These are phyloP conservation scores for Zeus faber DNA, from an alignment of 2,113 vertebrate genomes.

Conservation along the genomic window DNA sequence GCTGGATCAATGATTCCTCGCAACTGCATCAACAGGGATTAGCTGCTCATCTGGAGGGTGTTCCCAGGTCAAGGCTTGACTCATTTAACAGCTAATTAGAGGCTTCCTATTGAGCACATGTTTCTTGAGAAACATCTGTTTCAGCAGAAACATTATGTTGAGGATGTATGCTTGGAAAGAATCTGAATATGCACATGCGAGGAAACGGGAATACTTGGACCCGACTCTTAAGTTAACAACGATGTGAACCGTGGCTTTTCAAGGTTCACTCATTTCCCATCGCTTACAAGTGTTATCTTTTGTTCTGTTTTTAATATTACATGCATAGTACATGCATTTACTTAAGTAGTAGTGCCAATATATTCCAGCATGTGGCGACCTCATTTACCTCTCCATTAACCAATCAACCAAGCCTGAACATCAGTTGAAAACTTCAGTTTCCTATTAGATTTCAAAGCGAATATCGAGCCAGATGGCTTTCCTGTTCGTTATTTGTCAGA, in stretches of 20 bases:
- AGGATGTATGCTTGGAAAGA: slow-evolving; percentile 6
- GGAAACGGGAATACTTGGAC: slow-evolving; percentile 25
- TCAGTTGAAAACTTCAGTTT: slow-evolving; percentile 33
- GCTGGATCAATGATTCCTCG: slow-evolving; percentile 64
- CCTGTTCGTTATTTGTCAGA: slow-evolving; percentile 35
- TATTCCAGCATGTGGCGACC: slow-evolving; percentile 13
- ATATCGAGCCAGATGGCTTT: slow-evolving; percentile 16
- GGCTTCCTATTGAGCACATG: slow-evolving; percentile 56
- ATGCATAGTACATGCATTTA: too few species aligned
- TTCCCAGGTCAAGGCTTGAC: slow-evolving; percentile 50
- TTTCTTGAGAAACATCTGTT: slow-evolving; percentile 49
- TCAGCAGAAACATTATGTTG: slow-evolving; percentile 40
- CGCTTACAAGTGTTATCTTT: slow-evolving; percentile 13
- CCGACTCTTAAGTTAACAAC: slow-evolving; percentile 27
- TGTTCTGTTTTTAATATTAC: slow-evolving; percentile 30
- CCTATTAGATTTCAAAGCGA: slow-evolving; percentile 37
- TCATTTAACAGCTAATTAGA: slow-evolving; percentile 70
- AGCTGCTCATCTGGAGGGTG: slow-evolving; percentile 46
- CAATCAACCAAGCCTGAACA: slow-evolving; percentile 21
- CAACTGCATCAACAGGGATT: slow-evolving; percentile 66
- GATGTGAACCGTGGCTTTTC: slow-evolving; percentile 13
- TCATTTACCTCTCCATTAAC: slow-evolving; percentile 26
- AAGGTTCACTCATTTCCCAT: slow-evolving; percentile 20
- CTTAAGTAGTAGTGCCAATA: too few species aligned
- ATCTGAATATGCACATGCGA: slow-evolving; percentile 31